Conservation (phyloP, 2,888 invertebrate genomes). For the Scaptomyza parva region DNA sequence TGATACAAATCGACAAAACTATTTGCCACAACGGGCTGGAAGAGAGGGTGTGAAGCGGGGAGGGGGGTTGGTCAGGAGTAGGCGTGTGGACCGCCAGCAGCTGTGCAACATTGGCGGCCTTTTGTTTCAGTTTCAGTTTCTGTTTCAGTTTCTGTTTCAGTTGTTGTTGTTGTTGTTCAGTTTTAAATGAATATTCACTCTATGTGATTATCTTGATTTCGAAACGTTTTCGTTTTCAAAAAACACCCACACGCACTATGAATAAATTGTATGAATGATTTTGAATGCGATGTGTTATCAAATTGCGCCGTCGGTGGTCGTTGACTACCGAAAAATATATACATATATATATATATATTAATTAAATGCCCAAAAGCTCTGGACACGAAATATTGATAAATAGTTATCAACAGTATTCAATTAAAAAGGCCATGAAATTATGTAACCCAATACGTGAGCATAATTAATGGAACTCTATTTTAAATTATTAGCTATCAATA, state of each 20-base stretch:
- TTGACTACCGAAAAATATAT: conserved; percentile 69
- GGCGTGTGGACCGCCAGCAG: conserved; percentile 52
- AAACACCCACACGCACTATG: conserved; percentile 27
- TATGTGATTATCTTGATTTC: conserved; percentile 80
- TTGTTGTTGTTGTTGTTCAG: conserved; percentile 58
- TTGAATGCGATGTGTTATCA: conserved; percentile 51
- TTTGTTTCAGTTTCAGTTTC: too few species aligned
- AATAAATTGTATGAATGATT: conserved; percentile 28
- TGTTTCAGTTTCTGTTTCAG: too few species aligned
- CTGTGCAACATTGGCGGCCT: conserved; percentile 51
- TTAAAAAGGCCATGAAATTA: conserved; percentile 35
- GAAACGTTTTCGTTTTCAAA: conserved; percentile 66
- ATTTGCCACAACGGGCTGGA: conserved; percentile 68
- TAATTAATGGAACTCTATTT: conserved; percentile 29
- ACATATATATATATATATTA: conserved; percentile 37
- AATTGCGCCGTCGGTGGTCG: conserved; percentile 57
- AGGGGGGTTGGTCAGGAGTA: neutral
- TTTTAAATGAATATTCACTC: conserved; percentile 75
- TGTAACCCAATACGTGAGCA: conserved; percentile 37
- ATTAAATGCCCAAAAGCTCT: conserved; percentile 72
- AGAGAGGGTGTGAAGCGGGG: neutral
- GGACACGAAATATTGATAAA: conserved; percentile 71
- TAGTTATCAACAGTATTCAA: conserved; percentile 56
- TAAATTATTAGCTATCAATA: conserved; percentile 7
- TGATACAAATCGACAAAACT: conserved; percentile 77